phyloP scores from a whole-genome alignment of 2,797 vertebrate genomes.

The Diplodus puntazzo region DNA sequence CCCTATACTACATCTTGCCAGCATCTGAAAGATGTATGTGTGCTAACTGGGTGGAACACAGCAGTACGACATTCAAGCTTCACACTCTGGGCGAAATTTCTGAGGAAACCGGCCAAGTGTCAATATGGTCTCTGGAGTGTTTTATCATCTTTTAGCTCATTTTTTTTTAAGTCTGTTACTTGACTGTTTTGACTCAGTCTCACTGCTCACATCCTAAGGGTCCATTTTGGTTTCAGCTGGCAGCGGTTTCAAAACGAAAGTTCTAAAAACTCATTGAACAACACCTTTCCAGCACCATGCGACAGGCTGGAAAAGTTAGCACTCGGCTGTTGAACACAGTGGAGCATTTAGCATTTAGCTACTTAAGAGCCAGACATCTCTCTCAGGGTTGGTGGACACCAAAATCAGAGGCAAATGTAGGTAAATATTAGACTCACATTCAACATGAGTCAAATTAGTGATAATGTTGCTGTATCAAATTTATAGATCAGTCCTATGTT shows the following conservation, averaged over 20 bases:
- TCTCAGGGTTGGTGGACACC: background rate
- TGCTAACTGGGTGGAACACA: too few species aligned
- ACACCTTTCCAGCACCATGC: background rate
- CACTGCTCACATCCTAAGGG: background rate
- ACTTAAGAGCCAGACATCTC: background rate
- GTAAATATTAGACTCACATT: background rate
- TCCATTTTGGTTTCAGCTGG: background rate
- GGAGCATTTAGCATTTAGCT: background rate
- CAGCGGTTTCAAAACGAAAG: background rate
- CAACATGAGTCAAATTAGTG: background rate
- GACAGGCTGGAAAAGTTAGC: background rate
- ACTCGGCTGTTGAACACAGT: background rate
- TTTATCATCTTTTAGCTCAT: background rate
- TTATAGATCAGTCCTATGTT: background rate
- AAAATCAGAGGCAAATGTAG: too few species aligned
- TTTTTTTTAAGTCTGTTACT: background rate
- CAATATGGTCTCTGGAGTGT: background rate
- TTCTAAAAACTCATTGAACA: background rate
- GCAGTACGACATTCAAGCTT: too few species aligned
- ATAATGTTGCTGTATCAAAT: background rate
- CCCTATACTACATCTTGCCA: too few species aligned
- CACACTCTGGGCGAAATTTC: too few species aligned
- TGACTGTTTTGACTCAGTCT: background rate
- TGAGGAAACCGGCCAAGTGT: too few species aligned
- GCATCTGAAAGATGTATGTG: too few species aligned